These are phyloP conservation scores for Homarus americanus DNA, from an alignment of 1,140 invertebrate species.

Conservation along the genomic window DNA sequence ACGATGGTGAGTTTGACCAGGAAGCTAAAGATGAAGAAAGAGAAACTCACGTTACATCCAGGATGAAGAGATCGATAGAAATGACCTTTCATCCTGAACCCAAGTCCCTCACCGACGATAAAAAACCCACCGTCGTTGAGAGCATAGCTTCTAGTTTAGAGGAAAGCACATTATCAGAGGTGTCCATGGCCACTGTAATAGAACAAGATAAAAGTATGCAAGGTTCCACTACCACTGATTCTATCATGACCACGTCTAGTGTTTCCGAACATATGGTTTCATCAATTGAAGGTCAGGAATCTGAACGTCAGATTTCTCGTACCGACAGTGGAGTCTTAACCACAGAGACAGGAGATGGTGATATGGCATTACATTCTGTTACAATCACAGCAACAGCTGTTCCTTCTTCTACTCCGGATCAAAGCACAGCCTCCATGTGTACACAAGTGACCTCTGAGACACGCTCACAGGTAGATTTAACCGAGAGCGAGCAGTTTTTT, in stretches of 20 bases:
- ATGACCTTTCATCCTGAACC: conserved; percentile 91
- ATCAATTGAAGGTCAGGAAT: conserved; percentile 61
- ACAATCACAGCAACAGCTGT: conserved; percentile 81
- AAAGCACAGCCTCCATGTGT: conserved; percentile 79
- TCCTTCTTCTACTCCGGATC: conserved; percentile 77
- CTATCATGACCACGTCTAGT: conserved; percentile 71
- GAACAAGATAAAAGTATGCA: conserved; percentile 77
- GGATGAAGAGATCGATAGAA: conserved; percentile 92
- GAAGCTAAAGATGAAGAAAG: conserved; percentile 73
- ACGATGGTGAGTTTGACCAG: conserved; percentile 79
- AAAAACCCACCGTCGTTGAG: conserved; percentile 61
- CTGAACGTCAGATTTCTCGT: conserved; percentile 50
- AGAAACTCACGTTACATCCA: conserved; percentile 71
- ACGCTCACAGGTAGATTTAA: conserved; percentile 75
- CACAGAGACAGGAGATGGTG: conserved; percentile 66
- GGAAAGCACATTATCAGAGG: conserved; percentile 79
- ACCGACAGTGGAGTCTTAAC: conserved; percentile 63
- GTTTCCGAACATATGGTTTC: conserved; percentile 76
- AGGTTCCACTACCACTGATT: conserved; percentile 39
- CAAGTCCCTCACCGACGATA: conserved; percentile 77
- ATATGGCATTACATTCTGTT: conserved; percentile 79
- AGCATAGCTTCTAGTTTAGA: conserved; percentile 71
- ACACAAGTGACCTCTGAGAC: conserved; percentile 81
- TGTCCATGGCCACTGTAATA: conserved; percentile 80
- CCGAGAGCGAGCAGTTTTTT: conserved; percentile 76